Conservation (phyloP, 2,113 vertebrate genomes). For the Microtus pennsylvanicus region DNA sequence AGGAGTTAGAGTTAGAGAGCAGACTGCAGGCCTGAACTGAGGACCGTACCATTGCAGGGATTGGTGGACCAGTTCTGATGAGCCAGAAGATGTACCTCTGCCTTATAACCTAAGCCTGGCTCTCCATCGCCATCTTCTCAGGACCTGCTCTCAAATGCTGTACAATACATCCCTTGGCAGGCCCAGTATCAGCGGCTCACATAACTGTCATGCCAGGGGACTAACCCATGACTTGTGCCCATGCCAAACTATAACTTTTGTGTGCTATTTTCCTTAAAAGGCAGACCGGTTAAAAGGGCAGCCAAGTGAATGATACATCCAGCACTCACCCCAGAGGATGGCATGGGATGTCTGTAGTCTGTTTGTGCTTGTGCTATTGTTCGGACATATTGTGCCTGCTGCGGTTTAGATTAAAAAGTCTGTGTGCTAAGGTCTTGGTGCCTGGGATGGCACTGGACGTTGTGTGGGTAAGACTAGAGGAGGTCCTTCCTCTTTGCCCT, state of each 20-base stretch:
- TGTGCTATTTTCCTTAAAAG: neutral
- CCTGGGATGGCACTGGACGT: neutral
- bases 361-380: neutral
- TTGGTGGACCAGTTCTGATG: neutral
- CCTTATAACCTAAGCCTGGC: neutral
- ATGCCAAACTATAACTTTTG: neutral
- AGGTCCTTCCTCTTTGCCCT: neutral
- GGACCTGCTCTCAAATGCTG: neutral
- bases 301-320: neutral
- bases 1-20: neutral
- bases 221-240: accelerated
- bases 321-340: neutral
- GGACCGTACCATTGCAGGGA: no score
- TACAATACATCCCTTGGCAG: neutral
- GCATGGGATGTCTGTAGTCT: neutral
- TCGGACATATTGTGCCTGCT: neutral
- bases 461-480: neutral
- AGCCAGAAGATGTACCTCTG: neutral
- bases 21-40: neutral
- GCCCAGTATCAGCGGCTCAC: neutral
- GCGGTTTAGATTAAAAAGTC: neutral
- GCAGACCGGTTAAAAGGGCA: neutral
- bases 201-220: neutral
- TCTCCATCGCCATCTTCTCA: neutral
- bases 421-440: neutral